These are phyloP conservation scores for Aramus guarauna DNA, from an alignment of 2,113 vertebrate genomes.

Conservation along the genomic window DNA sequence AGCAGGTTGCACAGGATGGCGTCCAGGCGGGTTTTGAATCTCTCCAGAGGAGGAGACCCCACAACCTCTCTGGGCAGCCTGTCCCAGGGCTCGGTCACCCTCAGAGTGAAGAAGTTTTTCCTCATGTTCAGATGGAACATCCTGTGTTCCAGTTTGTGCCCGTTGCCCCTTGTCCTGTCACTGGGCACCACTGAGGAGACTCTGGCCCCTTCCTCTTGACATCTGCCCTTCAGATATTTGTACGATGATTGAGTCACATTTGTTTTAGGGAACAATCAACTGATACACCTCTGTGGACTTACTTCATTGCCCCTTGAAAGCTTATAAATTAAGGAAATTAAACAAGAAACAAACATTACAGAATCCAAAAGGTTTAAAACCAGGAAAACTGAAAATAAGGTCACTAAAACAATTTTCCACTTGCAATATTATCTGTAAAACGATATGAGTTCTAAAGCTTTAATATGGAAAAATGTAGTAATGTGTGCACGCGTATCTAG, in stretches of 20 bases:
- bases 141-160: too few relatives aligned
- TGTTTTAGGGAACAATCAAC: not conserved
- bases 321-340: not conserved
- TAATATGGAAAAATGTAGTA: not conserved
- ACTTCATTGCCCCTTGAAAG: not conserved
- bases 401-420: not conserved
- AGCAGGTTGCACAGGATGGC: too few relatives aligned
- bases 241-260: not conserved
- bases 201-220: too few relatives aligned
- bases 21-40: too few relatives aligned
- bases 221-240: too few relatives aligned
- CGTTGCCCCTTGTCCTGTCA: too few relatives aligned
- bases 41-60: too few relatives aligned
- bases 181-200: too few relatives aligned
- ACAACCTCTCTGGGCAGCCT: too few relatives aligned
- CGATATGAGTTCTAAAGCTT: not conserved
- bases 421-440: not conserved
- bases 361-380: not conserved
- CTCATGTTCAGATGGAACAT: too few relatives aligned
- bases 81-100: too few relatives aligned
- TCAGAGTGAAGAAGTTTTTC: too few relatives aligned
- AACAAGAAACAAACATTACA: not conserved
- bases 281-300: not conserved
- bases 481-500: not conserved
- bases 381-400: not conserved